Evolutionary conservation across 2,113 vertebrate genomes (phyloP), one percentile per base, ranked within the genome.

Genomic region (Ascaphus truei): DNA sequence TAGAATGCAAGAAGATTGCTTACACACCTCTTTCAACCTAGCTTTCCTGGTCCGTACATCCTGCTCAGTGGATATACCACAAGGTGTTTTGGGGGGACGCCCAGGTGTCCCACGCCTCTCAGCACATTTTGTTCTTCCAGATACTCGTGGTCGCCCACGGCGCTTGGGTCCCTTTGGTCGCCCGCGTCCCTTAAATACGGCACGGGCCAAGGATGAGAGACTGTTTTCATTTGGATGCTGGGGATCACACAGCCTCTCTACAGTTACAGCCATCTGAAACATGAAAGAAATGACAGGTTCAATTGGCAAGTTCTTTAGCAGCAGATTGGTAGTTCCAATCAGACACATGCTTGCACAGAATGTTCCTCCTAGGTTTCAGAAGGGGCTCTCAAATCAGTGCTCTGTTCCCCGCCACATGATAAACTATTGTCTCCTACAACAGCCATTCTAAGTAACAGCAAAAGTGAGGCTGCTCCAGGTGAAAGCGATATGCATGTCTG

Each of bases 1-100:
- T n/a, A n/a, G n/a, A n/a, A n/a, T n/a, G n/a, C n/a, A n/a, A n/a
- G n/a, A n/a, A n/a, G n/a, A n/a, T n/a, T 39, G n/a, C n/a, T 4
- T 22, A 55, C 63, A 12, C 79, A 96, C 95, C 92, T 98, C 93
- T 80, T 84, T 84, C 59, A 96, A 88, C 36, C 78, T 77, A 53
- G 86, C 89, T 78, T 86, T 90, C 72, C 88, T 90, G 78, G 81
- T 83, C 57, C 87, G 81, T 15, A 67, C 56, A 27, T 80, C 89
- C 65, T 81, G 88, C 36, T 90, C 88, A 31, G 81, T 23, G 1
- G 84, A 85, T 9, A 69, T 76, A 29, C 56, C 74, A 68, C 79
- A 47, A 20, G 79, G 72, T 15, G 74, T 72, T 80, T 88, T 48
- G 4, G 82, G 87, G 12, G 80, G 86, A 22, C 83, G 89, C 37